Conservation (phyloP, 2,113 vertebrate species). For the Ochotona princeps region DNA sequence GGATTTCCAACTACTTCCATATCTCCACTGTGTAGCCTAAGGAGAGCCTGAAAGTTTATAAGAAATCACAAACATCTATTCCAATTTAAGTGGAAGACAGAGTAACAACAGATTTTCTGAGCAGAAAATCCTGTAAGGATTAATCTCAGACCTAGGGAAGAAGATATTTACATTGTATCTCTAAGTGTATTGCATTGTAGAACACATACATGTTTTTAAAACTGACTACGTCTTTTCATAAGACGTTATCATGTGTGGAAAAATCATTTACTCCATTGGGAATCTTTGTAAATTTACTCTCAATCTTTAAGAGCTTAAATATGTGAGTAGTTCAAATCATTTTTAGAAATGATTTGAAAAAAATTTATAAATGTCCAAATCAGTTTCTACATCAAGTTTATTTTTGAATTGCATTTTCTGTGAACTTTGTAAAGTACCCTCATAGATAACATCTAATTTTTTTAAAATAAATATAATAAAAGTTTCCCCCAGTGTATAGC, state of each 20-base stretch:
- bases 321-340: background rate
- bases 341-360: no score
- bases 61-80: background rate
- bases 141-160: slow-evolving; percentile 14
- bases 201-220: background rate
- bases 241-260: background rate
- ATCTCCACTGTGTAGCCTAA: background rate
- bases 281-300: background rate
- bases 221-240: background rate
- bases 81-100: slow-evolving; percentile 15
- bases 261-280: background rate
- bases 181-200: background rate
- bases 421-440: no score
- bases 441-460: background rate
- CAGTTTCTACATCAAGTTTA: no score
- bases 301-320: background rate
- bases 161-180: background rate
- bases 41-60: background rate
- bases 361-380: no score
- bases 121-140: slow-evolving; percentile 3
- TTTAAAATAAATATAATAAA: slow-evolving; percentile 2
- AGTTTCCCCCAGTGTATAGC: background rate
- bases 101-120: background rate
- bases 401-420: no score
- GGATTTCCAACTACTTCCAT: background rate